Evolutionary conservation across 2,888 invertebrate genomes (phyloP).

Genomic region (Pristionchus mayeri): DNA sequence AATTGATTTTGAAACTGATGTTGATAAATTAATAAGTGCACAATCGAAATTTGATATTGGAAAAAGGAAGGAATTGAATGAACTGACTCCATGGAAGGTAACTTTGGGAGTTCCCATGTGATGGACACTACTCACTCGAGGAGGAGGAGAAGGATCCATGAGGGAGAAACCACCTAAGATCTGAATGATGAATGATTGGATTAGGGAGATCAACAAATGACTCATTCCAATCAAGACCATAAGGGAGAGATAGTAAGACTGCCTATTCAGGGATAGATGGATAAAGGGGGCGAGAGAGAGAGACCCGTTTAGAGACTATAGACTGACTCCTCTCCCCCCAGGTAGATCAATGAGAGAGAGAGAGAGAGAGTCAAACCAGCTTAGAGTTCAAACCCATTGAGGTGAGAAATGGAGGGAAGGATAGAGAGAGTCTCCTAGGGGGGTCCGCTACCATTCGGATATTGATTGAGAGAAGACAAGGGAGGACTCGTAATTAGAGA

Average conservation of each 20-base stretch:
- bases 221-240: neutral
- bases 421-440: neutral
- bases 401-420: neutral
- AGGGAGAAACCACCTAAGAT: neutral
- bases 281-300: conserved; percentile 34
- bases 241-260: neutral
- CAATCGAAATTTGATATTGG: too few relatives aligned
- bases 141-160: conserved; percentile 24
- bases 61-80: neutral
- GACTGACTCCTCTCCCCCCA: neutral
- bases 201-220: neutral
- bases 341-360: conserved; percentile 19
- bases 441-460: neutral
- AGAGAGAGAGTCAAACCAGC: conserved; percentile 7
- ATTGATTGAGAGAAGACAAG: neutral
- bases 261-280: neutral
- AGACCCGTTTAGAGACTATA: conserved; percentile 8
- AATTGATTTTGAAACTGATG: too few relatives aligned
- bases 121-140: neutral
- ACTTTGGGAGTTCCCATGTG: conserved; percentile 27
- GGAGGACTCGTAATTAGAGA: conserved; percentile 35
- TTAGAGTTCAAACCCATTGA: conserved; percentile 15
- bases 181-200: neutral
- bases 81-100: conserved; percentile 37
- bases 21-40: too few relatives aligned